These are phyloP conservation scores for Microtus pennsylvanicus DNA, from an alignment of 2,113 vertebrate species.

Conservation along the genomic window DNA sequence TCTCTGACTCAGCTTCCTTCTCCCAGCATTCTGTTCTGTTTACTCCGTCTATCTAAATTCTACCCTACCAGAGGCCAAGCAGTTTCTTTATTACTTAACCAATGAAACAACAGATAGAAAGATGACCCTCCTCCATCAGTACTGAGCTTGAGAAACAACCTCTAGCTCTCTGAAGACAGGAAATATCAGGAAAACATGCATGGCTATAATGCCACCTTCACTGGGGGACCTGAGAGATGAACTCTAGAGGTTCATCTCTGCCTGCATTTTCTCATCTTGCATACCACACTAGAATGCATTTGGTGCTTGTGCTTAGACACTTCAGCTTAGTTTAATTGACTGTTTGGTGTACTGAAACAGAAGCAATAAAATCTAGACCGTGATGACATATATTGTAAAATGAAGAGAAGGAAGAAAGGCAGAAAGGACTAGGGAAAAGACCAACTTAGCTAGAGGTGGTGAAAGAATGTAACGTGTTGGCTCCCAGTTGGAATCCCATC, in stretches of 20 bases:
- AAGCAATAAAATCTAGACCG: background rate
- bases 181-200: background rate
- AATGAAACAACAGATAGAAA: too few relatives aligned
- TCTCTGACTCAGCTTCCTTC: too few relatives aligned
- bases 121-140: too few relatives aligned
- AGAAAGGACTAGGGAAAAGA: background rate
- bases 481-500: background rate
- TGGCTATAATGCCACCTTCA: background rate
- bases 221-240: background rate
- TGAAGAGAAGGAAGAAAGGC: background rate
- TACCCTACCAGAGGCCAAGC: too few relatives aligned
- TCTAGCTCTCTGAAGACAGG: background rate
- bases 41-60: too few relatives aligned
- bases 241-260: too few relatives aligned
- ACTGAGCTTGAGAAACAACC: background rate
- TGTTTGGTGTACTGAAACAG: background rate
- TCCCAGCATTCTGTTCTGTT: too few relatives aligned
- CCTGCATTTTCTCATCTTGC: background rate
- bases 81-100: too few relatives aligned
- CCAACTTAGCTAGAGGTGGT: background rate
- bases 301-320: background rate
- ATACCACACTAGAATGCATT: background rate
- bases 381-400: background rate
- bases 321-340: too few relatives aligned
- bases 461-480: background rate